Base-by-base conservation (phyloP, 2,113 vertebrate genomes). In the Mus spicilegus region DNA sequence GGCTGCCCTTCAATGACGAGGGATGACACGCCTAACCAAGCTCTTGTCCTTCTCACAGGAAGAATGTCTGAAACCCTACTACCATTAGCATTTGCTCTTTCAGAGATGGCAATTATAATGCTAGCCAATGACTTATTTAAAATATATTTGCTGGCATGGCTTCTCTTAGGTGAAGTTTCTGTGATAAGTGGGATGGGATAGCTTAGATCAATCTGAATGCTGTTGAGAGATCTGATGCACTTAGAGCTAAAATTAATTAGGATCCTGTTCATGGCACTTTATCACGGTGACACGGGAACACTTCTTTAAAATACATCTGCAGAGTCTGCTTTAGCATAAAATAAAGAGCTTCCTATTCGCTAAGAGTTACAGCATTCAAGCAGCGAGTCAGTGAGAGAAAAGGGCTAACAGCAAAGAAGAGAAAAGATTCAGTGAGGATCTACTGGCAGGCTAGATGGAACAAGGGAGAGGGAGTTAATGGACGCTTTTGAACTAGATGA, bases 151-250 rank as follows among this genome's bases (percentile, higher is more conserved):
- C 77, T 70, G 26, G 58, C 33, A 1, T 85, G 20, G 9, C 92
- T 93, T 93, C 93, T 80, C 46, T 70, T 85, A 97, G 93, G 85
- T 92, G 85, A 97, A 94, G 20, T 89, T 91, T 65, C 61, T 92
- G 30, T 67, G 49, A 46, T 51, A 87, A 89, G 81, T 67, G 42
- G 42, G 36, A 28, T 70, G 56, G 77, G 87, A 73, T 36, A 82
- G 24, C 36, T 70, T 84, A 33, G 88, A 72, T 95, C 78, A 56
- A 58, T 90, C 0, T 76, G 69, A 91, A 92, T 19, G 49, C 77
- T 82, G 49, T 33, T 17, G 56, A 92, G 86, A 90, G 28, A 54
- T 13, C 63, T 87, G 81, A 36, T 19, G 16, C 42, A 72, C 39
- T 73, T 36, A 70, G 24, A 89, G 33, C 49, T 65, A 72, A 89